Percentiles rank a stretch among this genome's conserved stretches.
phyloP scores from a whole-genome alignment of 1,140 invertebrate species.

The Adelges cooleyi region DNA sequence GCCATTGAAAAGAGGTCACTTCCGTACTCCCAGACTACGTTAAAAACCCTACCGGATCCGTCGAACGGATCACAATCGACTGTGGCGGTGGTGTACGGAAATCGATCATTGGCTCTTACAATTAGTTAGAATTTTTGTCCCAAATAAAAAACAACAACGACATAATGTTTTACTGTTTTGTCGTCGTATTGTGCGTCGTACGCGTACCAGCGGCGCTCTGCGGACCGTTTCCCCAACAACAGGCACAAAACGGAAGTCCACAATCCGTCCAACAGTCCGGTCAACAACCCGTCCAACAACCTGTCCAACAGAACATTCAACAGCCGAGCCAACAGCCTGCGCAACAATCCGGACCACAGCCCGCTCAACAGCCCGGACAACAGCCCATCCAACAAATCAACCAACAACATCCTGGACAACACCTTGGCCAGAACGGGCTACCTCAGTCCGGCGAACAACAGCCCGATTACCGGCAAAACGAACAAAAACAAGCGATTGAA shows the following conservation, averaged over 20 bases:
- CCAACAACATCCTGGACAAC: neutral
- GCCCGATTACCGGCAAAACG: neutral
- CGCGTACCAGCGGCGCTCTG: neutral
- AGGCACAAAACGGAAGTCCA: neutral
- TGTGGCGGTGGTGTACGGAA: too few relatives aligned
- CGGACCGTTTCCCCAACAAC: neutral
- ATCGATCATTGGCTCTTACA: too few relatives aligned
- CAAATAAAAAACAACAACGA: too few relatives aligned
- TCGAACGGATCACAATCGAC: neutral
- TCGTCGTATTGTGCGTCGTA: neutral
- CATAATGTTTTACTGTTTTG: too few relatives aligned
- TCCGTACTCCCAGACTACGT: neutral
- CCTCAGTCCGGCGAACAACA: neutral
- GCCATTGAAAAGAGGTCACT: neutral
- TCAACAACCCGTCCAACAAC: neutral
- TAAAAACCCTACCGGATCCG: slow-evolving; percentile 1
- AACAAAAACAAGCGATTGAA: neutral
- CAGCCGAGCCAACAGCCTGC: neutral
- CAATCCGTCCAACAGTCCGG: too few relatives aligned
- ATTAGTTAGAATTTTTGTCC: too few relatives aligned
- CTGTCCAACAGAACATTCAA: neutral
- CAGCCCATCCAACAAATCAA: neutral
- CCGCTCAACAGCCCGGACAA: neutral
- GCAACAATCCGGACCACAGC: neutral
- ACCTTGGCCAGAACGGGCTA: neutral